Percentiles rank a stretch among this genome's conserved stretches.
These are phyloP conservation scores for Montipora capricornis DNA, from an alignment of 64 coral and sea anemone genomes.

Conservation along the genomic window DNA sequence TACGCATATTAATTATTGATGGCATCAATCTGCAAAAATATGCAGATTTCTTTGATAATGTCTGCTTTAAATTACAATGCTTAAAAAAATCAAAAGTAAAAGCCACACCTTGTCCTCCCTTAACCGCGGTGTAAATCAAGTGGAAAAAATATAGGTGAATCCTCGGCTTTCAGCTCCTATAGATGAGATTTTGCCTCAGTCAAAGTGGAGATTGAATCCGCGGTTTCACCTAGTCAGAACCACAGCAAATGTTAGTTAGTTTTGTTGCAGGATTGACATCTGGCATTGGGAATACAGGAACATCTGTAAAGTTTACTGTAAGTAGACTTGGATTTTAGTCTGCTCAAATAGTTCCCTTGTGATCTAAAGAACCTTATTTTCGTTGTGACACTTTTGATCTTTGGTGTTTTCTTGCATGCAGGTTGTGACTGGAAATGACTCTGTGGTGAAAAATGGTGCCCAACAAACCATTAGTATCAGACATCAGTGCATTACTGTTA, in stretches of 20 bases:
- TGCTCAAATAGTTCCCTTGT: not conserved
- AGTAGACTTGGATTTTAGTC: not conserved
- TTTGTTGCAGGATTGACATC: constrained; percentile 39
- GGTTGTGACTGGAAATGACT: constrained; percentile 77
- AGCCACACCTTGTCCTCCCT: no score
- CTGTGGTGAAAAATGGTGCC: constrained; percentile 85
- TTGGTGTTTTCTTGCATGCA: not conserved
- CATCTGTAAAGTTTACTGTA: constrained; percentile 79
- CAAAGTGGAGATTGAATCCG: no score
- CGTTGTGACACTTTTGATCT: not conserved
- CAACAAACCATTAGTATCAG: constrained; percentile 70
- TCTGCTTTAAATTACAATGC: no score
- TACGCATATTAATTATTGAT: no score
- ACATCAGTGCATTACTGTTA: constrained; percentile 91
- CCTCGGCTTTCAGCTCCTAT: no score
- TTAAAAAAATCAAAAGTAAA: no score
- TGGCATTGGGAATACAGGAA: constrained; percentile 20
- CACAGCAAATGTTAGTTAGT: not conserved
- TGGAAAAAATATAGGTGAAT: no score
- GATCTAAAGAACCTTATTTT: not conserved
- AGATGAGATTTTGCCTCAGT: no score
- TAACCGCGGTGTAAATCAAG: no score
- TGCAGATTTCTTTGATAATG: no score
- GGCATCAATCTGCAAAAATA: no score
- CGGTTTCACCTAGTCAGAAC: no score